Base-by-base conservation (phyloP, 2,113 vertebrate species). In the Seriola quinqueradiata region DNA sequence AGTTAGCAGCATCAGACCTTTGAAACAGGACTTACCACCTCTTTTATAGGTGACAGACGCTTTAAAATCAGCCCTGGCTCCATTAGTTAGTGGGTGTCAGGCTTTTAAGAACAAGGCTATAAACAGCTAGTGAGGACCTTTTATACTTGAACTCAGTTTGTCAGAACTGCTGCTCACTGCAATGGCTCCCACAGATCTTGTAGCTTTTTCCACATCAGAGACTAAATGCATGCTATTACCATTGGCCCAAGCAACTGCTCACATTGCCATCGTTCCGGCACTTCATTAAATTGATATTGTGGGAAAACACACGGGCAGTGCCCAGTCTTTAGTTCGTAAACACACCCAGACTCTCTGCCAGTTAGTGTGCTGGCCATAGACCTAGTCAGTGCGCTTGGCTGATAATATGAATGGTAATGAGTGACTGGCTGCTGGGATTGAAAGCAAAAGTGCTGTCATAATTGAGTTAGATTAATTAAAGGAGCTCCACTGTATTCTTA, bases 391-490 rank as follows among this genome's bases (percentile, higher is more conserved):
- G 77, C 66, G 64, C 73, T 86, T 86, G 77, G 87, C 85, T 90
- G 81, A 83, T 80, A 79, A 76, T 70, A 77, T 88, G 82, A 83
- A 89, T 84, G 84, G 79, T 87, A 89, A 92, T 93, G 90, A 92
- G 72, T 78, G 89, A 87, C 77, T 84, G 77, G 83, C 71, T 89
- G 77, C 83, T 84, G 85, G 82, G 73, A 90, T 84, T 77, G 67
- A 89, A 93, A 84, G 89, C 59, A 90, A 90, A 92, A 87, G 83
- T 81, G 70, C 82, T 87, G 84, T 90, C 87, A 89, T 93, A 92
- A 93, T 91, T 91, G 81, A 88, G 89, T 86, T 79, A 70, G 87
- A 94, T 93, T 90, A 86, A 94, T 94, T 92, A 83, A 87, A 80
- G 68, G 72, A 82, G 88, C 86, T 85, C 59, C 32, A 58, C 79